A percentile compares a stretch with the other conserved stretches of the same genome.
These are phyloP conservation scores for Pegea sp. DNA, from an alignment of 23 tunicate genomes.

Conservation along the genomic window DNA sequence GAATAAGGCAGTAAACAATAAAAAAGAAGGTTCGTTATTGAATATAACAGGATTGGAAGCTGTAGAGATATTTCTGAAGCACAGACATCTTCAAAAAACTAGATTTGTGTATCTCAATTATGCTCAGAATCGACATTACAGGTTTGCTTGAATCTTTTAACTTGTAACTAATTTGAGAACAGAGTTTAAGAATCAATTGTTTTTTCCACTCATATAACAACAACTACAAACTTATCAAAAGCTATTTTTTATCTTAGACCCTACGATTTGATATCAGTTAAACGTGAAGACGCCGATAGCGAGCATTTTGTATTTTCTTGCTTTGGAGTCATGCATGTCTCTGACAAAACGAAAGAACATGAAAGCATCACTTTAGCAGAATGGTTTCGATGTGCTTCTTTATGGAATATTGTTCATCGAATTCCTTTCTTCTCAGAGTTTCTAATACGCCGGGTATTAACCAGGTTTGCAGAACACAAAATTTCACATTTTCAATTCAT, in stretches of 20 bases:
- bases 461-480: too few relatives aligned
- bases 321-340: slow-evolving; percentile 72
- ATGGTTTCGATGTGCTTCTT: slow-evolving; percentile 51
- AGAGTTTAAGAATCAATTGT: too few relatives aligned
- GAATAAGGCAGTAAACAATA: too few relatives aligned
- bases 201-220: not conserved
- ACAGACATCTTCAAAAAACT: slow-evolving; percentile 60
- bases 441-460: slow-evolving; percentile 13
- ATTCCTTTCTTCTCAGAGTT: slow-evolving; percentile 47
- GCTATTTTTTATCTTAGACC: slow-evolving; percentile 27
- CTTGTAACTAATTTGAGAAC: not conserved
- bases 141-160: slow-evolving; percentile 9
- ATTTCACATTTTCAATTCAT: too few relatives aligned
- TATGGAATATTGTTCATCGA: slow-evolving; percentile 41
- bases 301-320: slow-evolving; percentile 83
- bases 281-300: slow-evolving; percentile 33
- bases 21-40: too few relatives aligned
- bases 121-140: slow-evolving; percentile 18
- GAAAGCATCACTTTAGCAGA: slow-evolving; percentile 66
- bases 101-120: slow-evolving; percentile 68
- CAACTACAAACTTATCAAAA: not conserved
- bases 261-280: slow-evolving; percentile 67
- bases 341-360: slow-evolving; percentile 34
- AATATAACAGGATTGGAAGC: slow-evolving; percentile 71
- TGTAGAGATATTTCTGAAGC: slow-evolving; percentile 45